phyloP scores from a whole-genome alignment of 2,888 invertebrate genomes.

The Drosophila atroscutellata region DNA sequence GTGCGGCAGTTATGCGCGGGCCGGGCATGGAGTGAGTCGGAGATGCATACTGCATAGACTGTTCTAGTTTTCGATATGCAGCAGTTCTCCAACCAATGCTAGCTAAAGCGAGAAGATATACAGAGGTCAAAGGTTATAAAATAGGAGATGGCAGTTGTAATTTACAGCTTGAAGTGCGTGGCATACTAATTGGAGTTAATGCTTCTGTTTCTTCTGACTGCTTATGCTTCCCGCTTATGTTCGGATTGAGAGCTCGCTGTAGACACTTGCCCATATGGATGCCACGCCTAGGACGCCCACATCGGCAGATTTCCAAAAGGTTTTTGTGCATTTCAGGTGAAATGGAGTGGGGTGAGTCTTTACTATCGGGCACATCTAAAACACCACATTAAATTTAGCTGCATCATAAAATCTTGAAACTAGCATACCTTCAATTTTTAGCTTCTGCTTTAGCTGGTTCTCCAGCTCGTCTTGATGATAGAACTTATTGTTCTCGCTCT shows the following conservation, averaged over 20 bases:
- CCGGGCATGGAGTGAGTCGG: conserved; percentile 82
- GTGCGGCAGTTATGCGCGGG: conserved; percentile 76
- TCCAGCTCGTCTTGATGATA: conserved; percentile 82
- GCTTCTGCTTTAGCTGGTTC: conserved; percentile 50
- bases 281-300: conserved; percentile 80
- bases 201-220: not conserved
- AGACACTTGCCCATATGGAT: conserved; percentile 82
- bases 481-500: conserved; percentile 70
- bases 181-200: conserved; percentile 41
- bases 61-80: conserved; percentile 77
- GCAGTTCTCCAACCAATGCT: conserved; percentile 75
- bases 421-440: conserved; percentile 44
- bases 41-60: conserved; percentile 83
- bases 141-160: not conserved
- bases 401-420: accelerated
- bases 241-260: conserved; percentile 77
- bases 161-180: conserved; percentile 82
- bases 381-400: not conserved
- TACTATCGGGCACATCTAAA: conserved; percentile 72
- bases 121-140: not conserved
- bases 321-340: conserved; percentile 82
- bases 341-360: conserved; percentile 81
- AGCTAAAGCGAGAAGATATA: conserved; percentile 54
- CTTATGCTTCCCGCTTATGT: conserved; percentile 21
- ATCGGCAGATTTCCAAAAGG: conserved; percentile 82